Conservation (phyloP, 2,797 vertebrate genomes). For the Hipposideros larvatus region DNA sequence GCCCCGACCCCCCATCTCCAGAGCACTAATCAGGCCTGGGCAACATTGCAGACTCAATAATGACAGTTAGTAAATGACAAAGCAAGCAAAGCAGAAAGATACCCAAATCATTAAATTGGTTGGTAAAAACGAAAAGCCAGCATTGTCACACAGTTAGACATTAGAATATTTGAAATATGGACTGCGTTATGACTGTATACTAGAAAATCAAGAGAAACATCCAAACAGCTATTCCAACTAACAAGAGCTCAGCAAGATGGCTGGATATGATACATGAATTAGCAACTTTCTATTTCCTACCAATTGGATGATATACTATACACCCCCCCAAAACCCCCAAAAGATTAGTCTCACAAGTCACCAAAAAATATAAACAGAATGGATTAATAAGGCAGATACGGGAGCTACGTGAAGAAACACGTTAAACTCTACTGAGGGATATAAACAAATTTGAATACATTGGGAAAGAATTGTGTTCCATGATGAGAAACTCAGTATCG, state of each 20-base stretch:
- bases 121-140: background rate
- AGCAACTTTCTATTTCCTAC: background rate
- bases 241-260: background rate
- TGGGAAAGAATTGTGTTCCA: background rate
- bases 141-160: accelerated
- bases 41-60: accelerated
- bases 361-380: background rate
- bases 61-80: accelerated
- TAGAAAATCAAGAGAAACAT: background rate
- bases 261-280: accelerated
- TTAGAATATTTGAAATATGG: accelerated
- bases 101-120: accelerated
- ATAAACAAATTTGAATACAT: background rate
- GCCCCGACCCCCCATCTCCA: accelerated
- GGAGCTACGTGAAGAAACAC: background rate
- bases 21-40: background rate
- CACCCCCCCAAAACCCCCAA: no score
- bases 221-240: background rate
- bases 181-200: accelerated
- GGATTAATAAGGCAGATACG: background rate
- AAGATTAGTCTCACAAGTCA: background rate
- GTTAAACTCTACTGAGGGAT: background rate
- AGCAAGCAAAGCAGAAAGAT: background rate
- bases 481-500: background rate
- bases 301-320: background rate